Base-by-base conservation (phyloP, 2,888 invertebrate species). In the Drosophila leonis region DNA sequence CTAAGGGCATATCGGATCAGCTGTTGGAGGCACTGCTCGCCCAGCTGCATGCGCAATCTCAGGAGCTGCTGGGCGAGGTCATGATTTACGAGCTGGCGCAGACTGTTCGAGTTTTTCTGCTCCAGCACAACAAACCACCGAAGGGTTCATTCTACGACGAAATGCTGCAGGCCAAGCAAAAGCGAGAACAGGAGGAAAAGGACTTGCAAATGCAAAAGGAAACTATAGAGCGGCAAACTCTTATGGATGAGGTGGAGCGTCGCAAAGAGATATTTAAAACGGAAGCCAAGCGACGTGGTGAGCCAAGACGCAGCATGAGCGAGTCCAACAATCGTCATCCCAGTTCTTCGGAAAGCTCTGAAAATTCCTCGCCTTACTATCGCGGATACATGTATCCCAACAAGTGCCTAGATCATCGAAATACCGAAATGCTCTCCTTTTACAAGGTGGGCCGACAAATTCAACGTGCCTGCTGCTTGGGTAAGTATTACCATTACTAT, bases 71-170 rank as follows among this genome's bases (percentile, higher is more conserved):
- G 62, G 98, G 97, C 0, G 96, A 97, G 93, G 98, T 97, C 33
- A 97, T 98, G 96, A 96, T 98, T 78, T 97, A 95, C 89, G 96
- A 98, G 84, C 92, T 98, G 51, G 96, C 97, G 2, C 96, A 96
- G 85, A 95, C 95, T 90, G 95, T 96, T 0, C 95, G 97, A 93
- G 95, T 95, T 90, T 98, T 96, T 91, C 94, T 98, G 0, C 95
- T 96, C 74, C 94, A 95, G 27, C 95, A 97, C 92, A 97, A 98
- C 91, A 97, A 96, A 90, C 97, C 97, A 0, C 95, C 95, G 0
- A 94, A 94, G 57, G 94, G 96, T 67, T 98, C 98, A 10, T 98
- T 97, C 92, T 98, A 98, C 86, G 98, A 98, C 72, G 97, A 98
- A 93, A 98, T 98, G 98, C 92, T 97, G 12, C 94, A 95, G 56